Evolutionary conservation across 2,797 vertebrate species (phyloP).

Genomic region (Denticeps clupeoides): DNA sequence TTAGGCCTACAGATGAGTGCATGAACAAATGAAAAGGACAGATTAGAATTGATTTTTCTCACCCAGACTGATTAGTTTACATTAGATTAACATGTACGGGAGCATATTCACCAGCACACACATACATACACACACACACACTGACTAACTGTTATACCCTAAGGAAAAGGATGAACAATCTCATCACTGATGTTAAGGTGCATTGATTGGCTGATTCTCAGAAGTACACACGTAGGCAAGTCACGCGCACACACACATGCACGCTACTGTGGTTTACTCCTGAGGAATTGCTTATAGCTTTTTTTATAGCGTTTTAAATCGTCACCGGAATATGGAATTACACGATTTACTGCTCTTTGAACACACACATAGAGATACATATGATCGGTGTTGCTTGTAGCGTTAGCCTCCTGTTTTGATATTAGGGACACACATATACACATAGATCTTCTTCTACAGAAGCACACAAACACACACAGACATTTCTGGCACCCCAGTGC

Average conservation of each 20-base stretch:
- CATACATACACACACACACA: slow-evolving; percentile 7
- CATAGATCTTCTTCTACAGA: no score
- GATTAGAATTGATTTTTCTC: slow-evolving; percentile 23
- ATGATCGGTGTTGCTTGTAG: no score
- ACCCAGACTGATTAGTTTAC: slow-evolving; percentile 14
- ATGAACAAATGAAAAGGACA: slow-evolving; percentile 13
- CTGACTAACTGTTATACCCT: neutral
- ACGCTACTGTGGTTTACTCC: no score
- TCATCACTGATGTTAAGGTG: slow-evolving; percentile 53
- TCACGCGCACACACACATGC: slow-evolving; percentile 4
- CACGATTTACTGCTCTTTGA: no score
- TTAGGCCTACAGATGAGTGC: slow-evolving; percentile 1
- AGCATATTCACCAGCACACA: no score
- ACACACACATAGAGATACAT: no score
- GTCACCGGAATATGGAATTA: no score
- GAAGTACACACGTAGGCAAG: neutral
- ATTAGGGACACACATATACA: no score
- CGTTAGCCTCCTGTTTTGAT: no score
- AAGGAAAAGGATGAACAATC: neutral
- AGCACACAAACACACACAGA: slow-evolving; percentile 9
- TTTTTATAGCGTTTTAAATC: no score
- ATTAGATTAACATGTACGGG: slow-evolving; percentile 25
- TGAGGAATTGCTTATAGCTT: no score
- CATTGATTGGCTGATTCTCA: slow-evolving; percentile 73
- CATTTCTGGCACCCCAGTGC: slow-evolving; percentile 2